A percentile compares a stretch with the other conserved stretches of the same genome.
phyloP scores from a whole-genome alignment of 1,140 invertebrate genomes.

The Bombus picipes region DNA sequence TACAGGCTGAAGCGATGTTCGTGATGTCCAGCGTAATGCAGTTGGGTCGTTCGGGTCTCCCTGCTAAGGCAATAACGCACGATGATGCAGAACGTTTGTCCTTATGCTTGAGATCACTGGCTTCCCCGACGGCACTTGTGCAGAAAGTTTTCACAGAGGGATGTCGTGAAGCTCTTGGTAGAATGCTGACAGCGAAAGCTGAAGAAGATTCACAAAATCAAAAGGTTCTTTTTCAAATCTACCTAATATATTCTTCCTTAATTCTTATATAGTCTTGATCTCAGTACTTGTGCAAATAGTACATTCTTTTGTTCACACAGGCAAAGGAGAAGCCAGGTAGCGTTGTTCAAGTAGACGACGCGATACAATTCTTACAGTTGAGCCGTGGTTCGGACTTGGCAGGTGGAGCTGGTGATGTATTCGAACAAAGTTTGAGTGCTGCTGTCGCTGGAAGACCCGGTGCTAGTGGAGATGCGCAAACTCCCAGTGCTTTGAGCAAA shows the following conservation, averaged over 20 bases:
- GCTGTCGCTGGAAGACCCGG: slow-evolving; percentile 89
- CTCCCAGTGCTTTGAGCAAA: slow-evolving; percentile 89
- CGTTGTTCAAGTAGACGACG: slow-evolving; percentile 93
- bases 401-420: slow-evolving; percentile 93
- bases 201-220: slow-evolving; percentile 87
- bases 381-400: slow-evolving; percentile 88
- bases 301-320: slow-evolving; percentile 56
- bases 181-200: slow-evolving; percentile 93
- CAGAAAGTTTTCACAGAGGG: slow-evolving; percentile 90
- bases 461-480: slow-evolving; percentile 81
- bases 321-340: slow-evolving; percentile 89
- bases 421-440: slow-evolving; percentile 96
- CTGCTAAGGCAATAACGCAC: slow-evolving; percentile 93
- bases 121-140: slow-evolving; percentile 88
- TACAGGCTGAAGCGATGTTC: slow-evolving; percentile 93
- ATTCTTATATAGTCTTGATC: not conserved
- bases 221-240: slow-evolving; percentile 77
- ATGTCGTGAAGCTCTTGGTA: slow-evolving; percentile 91
- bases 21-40: slow-evolving; percentile 94
- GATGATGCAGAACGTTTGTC: slow-evolving; percentile 96
- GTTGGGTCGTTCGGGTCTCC: slow-evolving; percentile 87
- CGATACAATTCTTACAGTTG: slow-evolving; percentile 93
- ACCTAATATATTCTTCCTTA: not conserved
- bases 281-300: not conserved
- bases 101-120: slow-evolving; percentile 91